Base-by-base conservation (phyloP, 2,113 vertebrate genomes). In the Tupaia chinensis region DNA sequence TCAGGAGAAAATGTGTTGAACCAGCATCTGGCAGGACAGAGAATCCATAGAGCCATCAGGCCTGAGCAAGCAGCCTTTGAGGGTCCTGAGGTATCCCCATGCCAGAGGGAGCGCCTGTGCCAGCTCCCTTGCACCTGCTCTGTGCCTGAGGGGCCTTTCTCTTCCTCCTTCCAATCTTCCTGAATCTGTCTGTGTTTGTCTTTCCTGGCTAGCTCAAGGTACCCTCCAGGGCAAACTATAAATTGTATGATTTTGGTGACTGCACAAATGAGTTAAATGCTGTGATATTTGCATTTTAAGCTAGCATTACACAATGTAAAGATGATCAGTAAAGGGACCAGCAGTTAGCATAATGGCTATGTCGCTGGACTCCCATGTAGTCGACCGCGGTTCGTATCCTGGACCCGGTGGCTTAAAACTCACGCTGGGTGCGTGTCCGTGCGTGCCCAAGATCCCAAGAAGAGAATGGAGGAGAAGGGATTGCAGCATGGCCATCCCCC, bases 281-380 rank as follows among this genome's bases (percentile, higher is more conserved):
- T 29, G 85, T 83, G 11, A 68, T n/a, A 63, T 92, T 88, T 91
- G 69, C 66, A 56, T 73, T 79, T 94, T 61, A 86, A 90, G 66
- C 79, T 69, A 69, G 20, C 74, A 17, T 29, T 29, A 70, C 19
- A 32, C 44, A 19, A 20, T 70, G 23, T 95, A 78, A 65, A 89
- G 77, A 68, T 20, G 56, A 84, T 29, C 0, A 0, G 73, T 68
- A 85, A 84, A 94, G 44, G 44, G 44, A 44, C 44, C 44, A 44
- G 44, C 44, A 44, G 44, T 44, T 44, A 44, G 44, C 44, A 4
- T 44, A 44, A 44, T 44, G 44, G 44, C 44, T 44, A 44, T 44
- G 44, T 44, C 44, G 3, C 44, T 44, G 44, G 44, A 44, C 44
- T 44, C 44, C 44, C 44, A 44, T 3, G 5, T 44, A 44, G 44